Conservation (phyloP, 2,113 vertebrate species). For the Telmatochromis brichardi region DNA sequence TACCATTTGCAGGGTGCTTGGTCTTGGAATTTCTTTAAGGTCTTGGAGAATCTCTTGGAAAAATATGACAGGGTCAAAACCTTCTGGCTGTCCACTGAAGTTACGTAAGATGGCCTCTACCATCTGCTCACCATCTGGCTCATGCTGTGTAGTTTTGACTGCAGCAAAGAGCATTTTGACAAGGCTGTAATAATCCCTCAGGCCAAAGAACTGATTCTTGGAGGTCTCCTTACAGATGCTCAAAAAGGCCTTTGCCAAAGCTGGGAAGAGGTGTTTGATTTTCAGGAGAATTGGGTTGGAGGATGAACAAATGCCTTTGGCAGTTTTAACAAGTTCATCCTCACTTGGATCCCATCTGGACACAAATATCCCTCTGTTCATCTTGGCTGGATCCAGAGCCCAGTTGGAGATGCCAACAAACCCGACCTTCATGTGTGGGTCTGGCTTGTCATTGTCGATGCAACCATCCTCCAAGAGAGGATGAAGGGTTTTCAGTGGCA, state of each 20-base stretch:
- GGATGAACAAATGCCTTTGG: constrained; percentile 72
- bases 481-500: constrained; percentile 77
- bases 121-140: constrained; percentile 51
- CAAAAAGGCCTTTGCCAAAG: constrained; percentile 68
- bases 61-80: constrained; percentile 53
- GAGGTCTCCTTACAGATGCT: constrained; percentile 51
- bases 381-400: constrained; percentile 79
- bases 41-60: constrained; percentile 52
- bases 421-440: constrained; percentile 72
- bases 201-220: constrained; percentile 72
- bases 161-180: constrained; percentile 71
- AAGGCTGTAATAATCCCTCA: constrained; percentile 75
- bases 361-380: constrained; percentile 78
- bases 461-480: constrained; percentile 76
- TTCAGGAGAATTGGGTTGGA: constrained; percentile 33
- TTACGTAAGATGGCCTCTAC: constrained; percentile 70
- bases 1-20: constrained; percentile 67
- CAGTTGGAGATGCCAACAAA: constrained; percentile 81
- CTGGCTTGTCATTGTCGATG: constrained; percentile 69
- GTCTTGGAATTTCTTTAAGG: constrained; percentile 30
- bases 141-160: constrained; percentile 42
- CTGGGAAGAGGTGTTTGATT: constrained; percentile 66
- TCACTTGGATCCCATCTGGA: constrained; percentile 71
- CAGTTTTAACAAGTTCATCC: constrained; percentile 72
- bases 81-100: constrained; percentile 70